A percentile compares a stretch with the other conserved stretches of the same genome.
phyloP scores from a whole-genome alignment of 2,888 invertebrate species.

The Chalcis sispes region DNA sequence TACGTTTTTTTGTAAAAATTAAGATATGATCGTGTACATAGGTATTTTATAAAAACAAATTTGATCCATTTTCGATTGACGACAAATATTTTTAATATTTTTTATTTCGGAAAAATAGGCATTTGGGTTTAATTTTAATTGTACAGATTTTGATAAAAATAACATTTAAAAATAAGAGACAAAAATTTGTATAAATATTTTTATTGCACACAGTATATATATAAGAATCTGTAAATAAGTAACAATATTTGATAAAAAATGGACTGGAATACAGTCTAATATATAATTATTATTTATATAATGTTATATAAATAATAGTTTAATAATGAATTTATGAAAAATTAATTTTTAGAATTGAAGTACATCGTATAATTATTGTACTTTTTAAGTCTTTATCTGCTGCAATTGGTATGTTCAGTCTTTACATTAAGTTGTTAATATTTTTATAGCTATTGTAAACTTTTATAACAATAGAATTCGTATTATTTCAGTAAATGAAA shows the following conservation, averaged over 20 bases:
- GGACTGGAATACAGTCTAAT: slow-evolving; percentile 37
- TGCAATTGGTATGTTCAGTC: slow-evolving; percentile 51
- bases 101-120: not conserved
- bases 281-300: slow-evolving; percentile 35
- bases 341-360: slow-evolving; percentile 27
- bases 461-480: slow-evolving; percentile 28
- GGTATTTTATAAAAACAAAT: too few species aligned
- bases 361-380: slow-evolving; percentile 35
- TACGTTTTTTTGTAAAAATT: slow-evolving; percentile 18
- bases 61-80: slow-evolving; percentile 15
- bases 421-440: slow-evolving; percentile 40
- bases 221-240: slow-evolving; percentile 56
- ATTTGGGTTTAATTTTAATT: slow-evolving; percentile 18
- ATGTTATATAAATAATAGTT: slow-evolving; percentile 49
- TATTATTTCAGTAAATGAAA: slow-evolving; percentile 22
- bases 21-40: too few species aligned
- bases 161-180: slow-evolving; percentile 42
- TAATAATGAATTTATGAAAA: slow-evolving; percentile 17
- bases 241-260: slow-evolving; percentile 51
- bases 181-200: slow-evolving; percentile 59
- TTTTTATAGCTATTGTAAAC: slow-evolving; percentile 46
- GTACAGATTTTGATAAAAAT: slow-evolving; percentile 47
- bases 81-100: slow-evolving; percentile 45
- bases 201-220: slow-evolving; percentile 55
- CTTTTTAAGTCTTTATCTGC: slow-evolving; percentile 47